Conservation (phyloP, 2,797 vertebrate species). For the Fistularia tabacaria region DNA sequence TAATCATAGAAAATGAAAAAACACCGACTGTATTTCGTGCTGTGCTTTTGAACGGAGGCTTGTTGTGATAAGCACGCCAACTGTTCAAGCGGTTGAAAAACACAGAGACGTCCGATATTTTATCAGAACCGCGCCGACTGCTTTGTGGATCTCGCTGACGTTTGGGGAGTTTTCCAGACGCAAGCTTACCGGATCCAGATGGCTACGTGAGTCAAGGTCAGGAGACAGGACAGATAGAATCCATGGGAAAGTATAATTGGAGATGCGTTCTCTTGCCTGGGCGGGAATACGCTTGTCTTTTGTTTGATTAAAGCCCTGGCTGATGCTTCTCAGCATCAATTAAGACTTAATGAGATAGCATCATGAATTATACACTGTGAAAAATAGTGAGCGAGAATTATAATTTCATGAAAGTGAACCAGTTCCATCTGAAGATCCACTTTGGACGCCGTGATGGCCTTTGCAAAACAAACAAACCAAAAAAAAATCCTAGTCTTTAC, state of each 20-base stretch:
- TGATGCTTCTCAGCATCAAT: conserved; percentile 30
- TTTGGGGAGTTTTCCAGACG: conserved; percentile 10
- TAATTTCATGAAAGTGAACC: conserved; percentile 25
- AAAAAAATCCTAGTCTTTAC: neutral
- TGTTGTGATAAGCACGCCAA: no score
- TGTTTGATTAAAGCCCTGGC: conserved; percentile 34
- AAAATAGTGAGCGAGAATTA: conserved; percentile 37
- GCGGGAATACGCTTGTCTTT: conserved; percentile 22
- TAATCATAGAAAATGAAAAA: no score
- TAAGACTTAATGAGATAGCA: conserved; percentile 36
- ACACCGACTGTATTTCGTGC: no score
- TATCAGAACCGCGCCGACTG: no score
- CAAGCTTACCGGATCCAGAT: conserved; percentile 31
- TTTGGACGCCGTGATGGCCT: conserved; percentile 24
- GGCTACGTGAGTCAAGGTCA: conserved; percentile 34
- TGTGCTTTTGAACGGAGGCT: no score
- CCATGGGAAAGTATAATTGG: conserved; percentile 29
- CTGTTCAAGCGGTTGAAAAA: no score
- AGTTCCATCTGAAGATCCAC: conserved; percentile 15
- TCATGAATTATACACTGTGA: conserved; percentile 34
- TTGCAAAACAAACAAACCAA: neutral
- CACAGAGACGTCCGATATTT: no score
- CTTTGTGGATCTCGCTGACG: neutral
- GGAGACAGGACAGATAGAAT: conserved; percentile 28
- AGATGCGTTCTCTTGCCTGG: conserved; percentile 17